phyloP scores from a whole-genome alignment of 2,888 invertebrate species.

The Ormyrus nitidulus region DNA sequence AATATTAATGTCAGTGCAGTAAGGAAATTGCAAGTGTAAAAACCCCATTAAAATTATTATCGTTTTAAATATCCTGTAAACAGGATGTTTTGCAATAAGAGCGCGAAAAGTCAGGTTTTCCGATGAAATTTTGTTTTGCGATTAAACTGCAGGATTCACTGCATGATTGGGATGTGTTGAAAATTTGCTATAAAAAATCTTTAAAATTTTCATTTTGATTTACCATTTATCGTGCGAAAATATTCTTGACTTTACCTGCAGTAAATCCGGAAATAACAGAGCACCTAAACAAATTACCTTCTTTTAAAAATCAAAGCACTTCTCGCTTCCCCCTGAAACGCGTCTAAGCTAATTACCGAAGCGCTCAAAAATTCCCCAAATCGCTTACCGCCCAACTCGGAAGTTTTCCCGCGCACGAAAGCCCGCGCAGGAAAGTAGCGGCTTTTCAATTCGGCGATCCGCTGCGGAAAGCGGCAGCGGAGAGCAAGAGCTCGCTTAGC shows the following conservation, averaged over 20 bases:
- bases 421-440: background rate
- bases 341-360: background rate
- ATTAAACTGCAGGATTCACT: background rate
- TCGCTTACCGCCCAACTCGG: background rate
- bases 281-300: too few species aligned
- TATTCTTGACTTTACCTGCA: too few species aligned
- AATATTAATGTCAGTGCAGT: conserved; percentile 13
- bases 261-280: too few species aligned
- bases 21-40: background rate
- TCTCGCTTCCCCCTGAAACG: too few species aligned
- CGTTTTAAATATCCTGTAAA: background rate
- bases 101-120: background rate
- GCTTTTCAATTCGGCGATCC: too few species aligned
- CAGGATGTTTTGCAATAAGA: background rate
- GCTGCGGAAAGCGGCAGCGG: background rate
- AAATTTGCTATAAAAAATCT: too few species aligned
- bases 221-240: too few species aligned
- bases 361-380: background rate
- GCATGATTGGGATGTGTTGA: background rate
- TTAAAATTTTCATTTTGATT: too few species aligned
- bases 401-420: background rate
- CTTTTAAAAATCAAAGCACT: too few species aligned
- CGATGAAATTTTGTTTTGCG: conserved; percentile 9
- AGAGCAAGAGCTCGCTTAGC: background rate
- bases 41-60: background rate